These are phyloP conservation scores for Bedellia somnulentella DNA, from an alignment of 2,888 invertebrate genomes.

Conservation along the genomic window DNA sequence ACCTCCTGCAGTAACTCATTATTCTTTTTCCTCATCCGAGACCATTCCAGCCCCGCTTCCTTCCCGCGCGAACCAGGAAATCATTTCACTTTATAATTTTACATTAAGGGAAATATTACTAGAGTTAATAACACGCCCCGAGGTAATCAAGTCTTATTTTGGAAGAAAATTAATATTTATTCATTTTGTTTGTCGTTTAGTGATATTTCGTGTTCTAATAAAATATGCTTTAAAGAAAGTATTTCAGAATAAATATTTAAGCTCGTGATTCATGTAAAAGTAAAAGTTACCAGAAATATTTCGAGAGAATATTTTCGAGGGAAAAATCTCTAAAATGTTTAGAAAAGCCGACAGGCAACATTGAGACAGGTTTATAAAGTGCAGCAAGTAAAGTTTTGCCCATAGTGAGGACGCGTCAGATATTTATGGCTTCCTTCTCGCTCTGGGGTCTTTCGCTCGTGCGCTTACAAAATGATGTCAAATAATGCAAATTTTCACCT, in stretches of 20 bases:
- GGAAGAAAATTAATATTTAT: no score
- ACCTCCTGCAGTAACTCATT: constrained; percentile 19
- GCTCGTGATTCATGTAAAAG: no score
- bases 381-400: constrained; percentile 29
- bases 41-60: constrained; percentile 45
- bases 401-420: constrained; percentile 36
- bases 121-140: constrained; percentile 2
- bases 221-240: no score
- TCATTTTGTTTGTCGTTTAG: no score
- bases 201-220: no score
- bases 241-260: no score
- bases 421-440: constrained; percentile 42
- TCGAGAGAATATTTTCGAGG: no score
- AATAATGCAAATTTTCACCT: constrained; percentile 15
- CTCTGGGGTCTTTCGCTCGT: constrained; percentile 33
- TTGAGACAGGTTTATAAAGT: constrained; percentile 3
- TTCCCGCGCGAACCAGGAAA: constrained; percentile 33
- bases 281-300: no score
- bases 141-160: no score
- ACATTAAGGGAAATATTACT: constrained; percentile 27
- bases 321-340: background rate
- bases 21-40: constrained; percentile 36
- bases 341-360: background rate
- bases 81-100: constrained; percentile 35
- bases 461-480: constrained; percentile 42